These are phyloP conservation scores for Papilio dardanus DNA, from an alignment of 1,140 invertebrate species.

Conservation along the genomic window DNA sequence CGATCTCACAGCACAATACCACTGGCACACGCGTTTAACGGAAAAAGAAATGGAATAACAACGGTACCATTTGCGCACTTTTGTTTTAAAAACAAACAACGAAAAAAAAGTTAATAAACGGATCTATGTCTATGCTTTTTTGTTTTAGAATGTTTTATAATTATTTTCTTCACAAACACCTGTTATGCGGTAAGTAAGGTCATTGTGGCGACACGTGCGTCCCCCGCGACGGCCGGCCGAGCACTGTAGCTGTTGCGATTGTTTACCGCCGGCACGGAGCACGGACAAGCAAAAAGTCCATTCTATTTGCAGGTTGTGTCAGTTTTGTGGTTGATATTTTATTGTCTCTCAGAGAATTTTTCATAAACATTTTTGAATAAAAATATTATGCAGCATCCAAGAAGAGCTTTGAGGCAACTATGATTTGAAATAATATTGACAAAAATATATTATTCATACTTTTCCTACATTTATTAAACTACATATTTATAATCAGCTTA, in stretches of 20 bases:
- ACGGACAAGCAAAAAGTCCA: conserved; percentile 58
- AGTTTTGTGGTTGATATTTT: background rate
- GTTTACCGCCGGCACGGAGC: conserved; percentile 70
- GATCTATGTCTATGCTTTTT: conserved; percentile 58
- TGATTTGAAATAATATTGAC: too few relatives aligned
- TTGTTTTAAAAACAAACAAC: conserved; percentile 44
- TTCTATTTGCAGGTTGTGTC: conserved; percentile 9
- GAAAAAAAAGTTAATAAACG: conserved; percentile 57
- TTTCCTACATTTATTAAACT: too few relatives aligned
- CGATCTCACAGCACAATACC: conserved; percentile 62
- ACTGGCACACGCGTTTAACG: conserved; percentile 62
- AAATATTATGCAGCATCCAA: too few relatives aligned
- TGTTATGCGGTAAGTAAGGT: conserved; percentile 52
- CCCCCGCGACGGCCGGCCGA: conserved; percentile 65
- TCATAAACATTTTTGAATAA: background rate
- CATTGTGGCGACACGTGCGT: conserved; percentile 50
- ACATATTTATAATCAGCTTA: too few relatives aligned
- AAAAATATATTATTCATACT: too few relatives aligned
- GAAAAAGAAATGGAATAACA: conserved; percentile 53
- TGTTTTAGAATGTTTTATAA: conserved; percentile 39
- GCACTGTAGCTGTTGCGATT: conserved; percentile 75
- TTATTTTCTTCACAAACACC: conserved; percentile 42
- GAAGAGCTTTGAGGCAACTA: too few relatives aligned
- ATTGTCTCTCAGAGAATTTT: conserved; percentile 26
- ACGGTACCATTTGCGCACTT: conserved; percentile 54